Percentiles rank a stretch among this genome's conserved stretches.
phyloP scores from a whole-genome alignment of 2,797 vertebrate species.

The Pangasius macronema region DNA sequence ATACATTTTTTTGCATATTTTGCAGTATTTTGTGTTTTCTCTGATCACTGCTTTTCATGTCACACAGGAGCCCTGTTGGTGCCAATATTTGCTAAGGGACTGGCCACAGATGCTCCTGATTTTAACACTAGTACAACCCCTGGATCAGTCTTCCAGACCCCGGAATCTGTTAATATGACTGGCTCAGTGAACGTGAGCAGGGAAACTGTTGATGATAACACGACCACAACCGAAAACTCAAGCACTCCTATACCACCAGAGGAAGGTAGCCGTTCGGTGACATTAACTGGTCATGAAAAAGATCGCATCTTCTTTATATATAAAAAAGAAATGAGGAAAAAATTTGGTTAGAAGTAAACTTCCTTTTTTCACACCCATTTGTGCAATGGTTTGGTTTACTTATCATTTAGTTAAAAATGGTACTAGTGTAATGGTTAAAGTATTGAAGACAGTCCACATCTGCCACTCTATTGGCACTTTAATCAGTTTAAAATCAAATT shows the following conservation, averaged over 20 bases:
- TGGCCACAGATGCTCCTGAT: fast-evolving
- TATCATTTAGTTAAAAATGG: not conserved
- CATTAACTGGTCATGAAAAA: not conserved
- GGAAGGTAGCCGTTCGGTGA: not conserved
- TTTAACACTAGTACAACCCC: too few relatives aligned
- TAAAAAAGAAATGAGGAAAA: not conserved
- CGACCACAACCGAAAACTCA: too few relatives aligned
- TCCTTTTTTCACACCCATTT: not conserved
- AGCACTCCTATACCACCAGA: not conserved
- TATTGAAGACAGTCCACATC: not conserved
- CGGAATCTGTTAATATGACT: fast-evolving
- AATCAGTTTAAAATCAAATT: not conserved
- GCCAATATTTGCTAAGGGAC: not conserved
- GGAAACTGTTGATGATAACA: too few relatives aligned
- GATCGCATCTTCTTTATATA: not conserved
- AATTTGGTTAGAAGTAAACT: not conserved
- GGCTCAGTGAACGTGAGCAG: too few relatives aligned
- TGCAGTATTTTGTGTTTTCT: not conserved
- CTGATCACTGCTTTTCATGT: not conserved
- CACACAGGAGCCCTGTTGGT: not conserved
- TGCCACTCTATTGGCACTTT: not conserved
- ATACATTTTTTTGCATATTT: not conserved
- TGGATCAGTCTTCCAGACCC: fast-evolving
- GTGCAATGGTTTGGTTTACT: not conserved
- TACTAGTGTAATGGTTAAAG: not conserved